A percentile compares a stretch with the other conserved stretches of the same genome.
Evolutionary conservation across 2,113 vertebrate species (phyloP).

Genomic region (Prietella phreatophila): DNA sequence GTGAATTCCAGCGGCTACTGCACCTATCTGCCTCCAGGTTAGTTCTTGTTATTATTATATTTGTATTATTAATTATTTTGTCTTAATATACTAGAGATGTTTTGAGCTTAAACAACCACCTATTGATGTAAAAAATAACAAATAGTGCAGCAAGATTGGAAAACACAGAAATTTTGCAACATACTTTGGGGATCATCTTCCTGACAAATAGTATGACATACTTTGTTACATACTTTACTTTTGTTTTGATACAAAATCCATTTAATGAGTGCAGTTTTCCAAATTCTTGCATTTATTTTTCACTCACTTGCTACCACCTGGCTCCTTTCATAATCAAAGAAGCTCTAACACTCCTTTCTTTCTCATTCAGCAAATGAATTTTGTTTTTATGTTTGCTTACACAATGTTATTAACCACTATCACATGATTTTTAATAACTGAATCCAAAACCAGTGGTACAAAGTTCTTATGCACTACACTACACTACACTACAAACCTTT

Average conservation of each 20-base stretch:
- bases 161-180: background rate
- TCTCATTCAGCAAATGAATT: background rate
- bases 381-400: background rate
- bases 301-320: background rate
- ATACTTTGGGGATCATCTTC: background rate
- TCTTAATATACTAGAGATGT: background rate
- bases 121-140: background rate
- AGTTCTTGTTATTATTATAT: conserved; percentile 1
- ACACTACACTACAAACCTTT: background rate
- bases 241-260: background rate
- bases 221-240: background rate
- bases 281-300: background rate
- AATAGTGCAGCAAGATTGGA: background rate
- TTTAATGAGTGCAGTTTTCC: background rate
- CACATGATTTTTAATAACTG: background rate
- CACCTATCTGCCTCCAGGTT: conserved; percentile 78
- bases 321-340: background rate
- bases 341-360: background rate
- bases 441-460: background rate
- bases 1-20: conserved; percentile 80
- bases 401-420: background rate
- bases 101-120: background rate
- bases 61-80: background rate
- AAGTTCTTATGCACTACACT: background rate
- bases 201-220: background rate